Conservation (phyloP, 2,113 vertebrate species). For the Egretta garzetta region DNA sequence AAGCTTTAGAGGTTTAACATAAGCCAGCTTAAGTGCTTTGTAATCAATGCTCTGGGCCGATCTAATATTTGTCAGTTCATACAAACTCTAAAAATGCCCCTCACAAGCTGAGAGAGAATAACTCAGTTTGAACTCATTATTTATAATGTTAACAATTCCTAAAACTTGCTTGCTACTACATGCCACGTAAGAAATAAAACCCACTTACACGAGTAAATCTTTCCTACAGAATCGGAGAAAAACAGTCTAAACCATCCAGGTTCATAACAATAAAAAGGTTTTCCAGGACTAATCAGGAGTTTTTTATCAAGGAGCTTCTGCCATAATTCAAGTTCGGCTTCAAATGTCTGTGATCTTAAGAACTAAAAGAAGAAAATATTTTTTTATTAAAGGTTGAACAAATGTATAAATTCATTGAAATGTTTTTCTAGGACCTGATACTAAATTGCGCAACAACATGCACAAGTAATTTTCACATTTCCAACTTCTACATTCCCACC, state of each 20-base stretch:
- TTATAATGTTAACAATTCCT: background rate
- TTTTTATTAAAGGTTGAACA: background rate
- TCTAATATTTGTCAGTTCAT: background rate
- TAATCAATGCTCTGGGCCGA: background rate
- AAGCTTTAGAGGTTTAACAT: background rate
- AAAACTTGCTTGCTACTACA: background rate
- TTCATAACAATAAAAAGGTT: slow-evolving; percentile 48
- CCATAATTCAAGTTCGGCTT: slow-evolving; percentile 54
- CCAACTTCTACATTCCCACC: background rate
- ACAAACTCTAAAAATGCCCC: background rate
- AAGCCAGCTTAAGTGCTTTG: background rate
- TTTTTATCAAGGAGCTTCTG: slow-evolving; percentile 38
- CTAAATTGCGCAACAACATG: background rate
- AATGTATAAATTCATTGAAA: background rate
- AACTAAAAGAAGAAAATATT: background rate
- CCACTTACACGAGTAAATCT: slow-evolving; percentile 35
- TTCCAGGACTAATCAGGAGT: slow-evolving; percentile 32
- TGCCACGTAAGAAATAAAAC: background rate
- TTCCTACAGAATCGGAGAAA: slow-evolving; percentile 21
- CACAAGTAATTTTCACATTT: background rate
- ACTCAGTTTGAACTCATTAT: background rate
- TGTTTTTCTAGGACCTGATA: background rate
- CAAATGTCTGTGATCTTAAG: slow-evolving; percentile 41
- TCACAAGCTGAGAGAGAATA: background rate
- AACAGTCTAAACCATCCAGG: slow-evolving; percentile 49